A percentile compares a stretch with the other conserved stretches of the same genome.
Conservation (phyloP, 2,113 vertebrate genomes). For the Neopipo cinnamomea region DNA sequence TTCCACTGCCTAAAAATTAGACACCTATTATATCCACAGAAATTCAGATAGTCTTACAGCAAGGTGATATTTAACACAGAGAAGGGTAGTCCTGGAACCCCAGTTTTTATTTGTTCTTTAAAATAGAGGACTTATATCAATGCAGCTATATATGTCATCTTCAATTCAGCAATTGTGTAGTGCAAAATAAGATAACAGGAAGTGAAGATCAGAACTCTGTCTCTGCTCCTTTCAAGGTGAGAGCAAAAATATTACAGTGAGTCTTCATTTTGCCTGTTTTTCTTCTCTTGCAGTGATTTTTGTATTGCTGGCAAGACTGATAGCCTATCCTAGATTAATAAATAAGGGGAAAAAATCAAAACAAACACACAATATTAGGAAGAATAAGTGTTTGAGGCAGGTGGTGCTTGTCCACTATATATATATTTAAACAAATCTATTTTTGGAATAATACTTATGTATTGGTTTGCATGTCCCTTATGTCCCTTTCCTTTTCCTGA, state of each 20-base stretch:
- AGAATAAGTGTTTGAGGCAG: neutral
- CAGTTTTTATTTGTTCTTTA: neutral
- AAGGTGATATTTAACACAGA: neutral
- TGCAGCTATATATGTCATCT: neutral
- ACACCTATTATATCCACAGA: neutral
- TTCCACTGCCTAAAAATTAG: neutral
- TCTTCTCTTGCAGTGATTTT: neutral
- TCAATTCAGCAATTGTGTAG: neutral
- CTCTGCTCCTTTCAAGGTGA: neutral
- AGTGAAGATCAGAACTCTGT: neutral
- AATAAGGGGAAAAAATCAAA: neutral
- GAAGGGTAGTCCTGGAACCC: neutral
- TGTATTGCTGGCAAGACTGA: neutral
- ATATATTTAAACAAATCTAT: neutral
- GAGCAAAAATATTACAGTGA: neutral
- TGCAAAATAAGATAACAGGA: neutral
- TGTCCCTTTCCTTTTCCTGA: neutral
- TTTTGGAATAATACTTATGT: neutral
- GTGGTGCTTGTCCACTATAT: neutral
- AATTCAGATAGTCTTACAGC: neutral
- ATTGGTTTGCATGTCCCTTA: neutral
- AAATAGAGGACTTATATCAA: neutral
- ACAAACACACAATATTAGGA: neutral
- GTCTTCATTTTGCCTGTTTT: neutral
- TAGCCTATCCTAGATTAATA: neutral